Evolutionary conservation across 1,140 invertebrate species (phyloP).

Genomic region (Dysdera silvatica): DNA sequence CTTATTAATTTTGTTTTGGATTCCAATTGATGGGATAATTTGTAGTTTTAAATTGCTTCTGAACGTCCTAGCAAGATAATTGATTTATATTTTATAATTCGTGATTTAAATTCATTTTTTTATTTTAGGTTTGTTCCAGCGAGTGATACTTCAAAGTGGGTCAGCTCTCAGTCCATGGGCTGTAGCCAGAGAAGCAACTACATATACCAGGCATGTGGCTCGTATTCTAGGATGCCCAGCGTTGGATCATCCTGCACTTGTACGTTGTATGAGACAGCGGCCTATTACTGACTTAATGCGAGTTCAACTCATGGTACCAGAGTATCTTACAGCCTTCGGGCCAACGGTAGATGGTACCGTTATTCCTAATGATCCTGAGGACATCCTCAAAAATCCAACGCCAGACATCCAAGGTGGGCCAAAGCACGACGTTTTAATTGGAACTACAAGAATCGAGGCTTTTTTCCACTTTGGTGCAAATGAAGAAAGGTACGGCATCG

Average conservation of each 20-base stretch:
- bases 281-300: constrained; percentile 50
- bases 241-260: constrained; percentile 55
- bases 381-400: background rate
- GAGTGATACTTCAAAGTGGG: constrained; percentile 40
- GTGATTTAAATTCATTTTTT: background rate
- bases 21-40: too few relatives aligned
- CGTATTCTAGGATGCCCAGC: constrained; percentile 37
- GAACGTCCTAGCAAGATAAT: too few relatives aligned
- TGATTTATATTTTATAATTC: too few relatives aligned
- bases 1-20: too few relatives aligned
- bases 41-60: too few relatives aligned
- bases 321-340: constrained; percentile 76
- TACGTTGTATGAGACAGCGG: constrained; percentile 72
- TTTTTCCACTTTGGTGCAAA: constrained; percentile 61
- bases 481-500: constrained; percentile 71
- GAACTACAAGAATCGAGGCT: constrained; percentile 83
- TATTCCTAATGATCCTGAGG: constrained; percentile 48
- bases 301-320: constrained; percentile 66
- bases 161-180: constrained; percentile 40
- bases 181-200: constrained; percentile 42
- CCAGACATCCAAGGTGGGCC: background rate
- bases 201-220: constrained; percentile 59
- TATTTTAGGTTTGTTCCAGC: constrained; percentile 36
- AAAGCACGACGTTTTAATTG: constrained; percentile 83
- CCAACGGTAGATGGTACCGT: constrained; percentile 69